phyloP scores from a whole-genome alignment of 2,888 invertebrate genomes.

The Drosophila siamana region DNA sequence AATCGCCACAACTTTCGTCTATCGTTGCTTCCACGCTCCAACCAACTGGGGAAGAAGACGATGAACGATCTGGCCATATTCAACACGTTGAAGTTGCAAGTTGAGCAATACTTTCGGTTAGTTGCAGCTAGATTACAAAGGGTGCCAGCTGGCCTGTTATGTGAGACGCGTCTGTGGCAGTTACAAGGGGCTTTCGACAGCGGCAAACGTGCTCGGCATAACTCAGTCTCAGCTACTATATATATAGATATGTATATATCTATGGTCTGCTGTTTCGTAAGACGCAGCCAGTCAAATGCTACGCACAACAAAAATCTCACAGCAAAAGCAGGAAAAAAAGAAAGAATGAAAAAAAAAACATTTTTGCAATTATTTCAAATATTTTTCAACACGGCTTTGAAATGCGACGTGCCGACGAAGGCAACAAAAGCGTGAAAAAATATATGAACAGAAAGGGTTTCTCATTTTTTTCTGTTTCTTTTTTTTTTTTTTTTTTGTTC shows the following conservation, averaged over 20 bases:
- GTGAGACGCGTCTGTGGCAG: slow-evolving; percentile 43
- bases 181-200: slow-evolving; percentile 20
- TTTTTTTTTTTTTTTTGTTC: not conserved
- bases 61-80: not conserved
- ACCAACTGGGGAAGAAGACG: no score
- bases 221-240: slow-evolving; percentile 11
- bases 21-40: no score
- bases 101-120: not conserved
- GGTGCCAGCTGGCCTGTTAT: not conserved
- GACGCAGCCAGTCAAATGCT: slow-evolving; percentile 27
- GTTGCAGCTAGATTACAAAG: not conserved
- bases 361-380: slow-evolving; percentile 80
- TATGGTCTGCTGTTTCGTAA: slow-evolving; percentile 23
- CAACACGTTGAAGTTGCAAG: not conserved
- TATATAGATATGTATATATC: not conserved
- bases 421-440: slow-evolving; percentile 14
- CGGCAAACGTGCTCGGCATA: slow-evolving; percentile 60
- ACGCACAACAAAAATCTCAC: slow-evolving; percentile 23
- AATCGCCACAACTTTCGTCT: no score
- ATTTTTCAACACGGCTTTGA: slow-evolving; percentile 79
- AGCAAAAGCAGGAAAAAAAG: not conserved
- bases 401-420: slow-evolving; percentile 71
- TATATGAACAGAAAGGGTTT: slow-evolving; percentile 25
- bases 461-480: not conserved
- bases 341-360: slow-evolving; percentile 29